Evolutionary conservation across 1,140 invertebrate genomes (phyloP), one percentile per base, ranked within the genome.

Genomic region (Heliconius hewitsoni): DNA sequence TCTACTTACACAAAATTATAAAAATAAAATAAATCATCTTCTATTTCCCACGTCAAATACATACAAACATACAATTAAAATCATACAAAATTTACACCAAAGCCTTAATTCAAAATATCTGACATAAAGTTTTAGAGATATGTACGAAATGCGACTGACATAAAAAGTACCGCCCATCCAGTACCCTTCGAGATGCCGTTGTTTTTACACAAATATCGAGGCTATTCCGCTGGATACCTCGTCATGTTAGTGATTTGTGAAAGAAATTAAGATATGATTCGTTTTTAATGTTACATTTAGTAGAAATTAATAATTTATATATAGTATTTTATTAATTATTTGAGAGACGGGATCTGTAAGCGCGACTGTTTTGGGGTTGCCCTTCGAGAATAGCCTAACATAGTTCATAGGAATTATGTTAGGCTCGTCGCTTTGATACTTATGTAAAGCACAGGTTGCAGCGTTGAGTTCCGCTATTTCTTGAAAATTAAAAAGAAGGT

Each of bases 31-130:
- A 30, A 66, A 27, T 66, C 3, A 27, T 27, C 3, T 23, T 16
- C 11, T 30, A 30, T 66, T 27, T 30, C 30, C 11, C 23, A 27
- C 11, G 11, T 66, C 23, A 66, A 66, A 66, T 27, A 30, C 57
- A 27, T 66, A 27, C 50, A 52, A 19, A 23, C 8, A 57, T 57
- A 57, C n/a, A 23, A n/a, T 57, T 30, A 66, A 27, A 66, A 66
- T 66, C 8, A 42, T 18, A 19, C 50, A 66, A 66, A 75, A 75
- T 75, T 60, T 76, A 70, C 57, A 55, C 18, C 66, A 46, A 70
- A 50, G 60, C 60, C 60, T 76, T 76, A 76, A 76, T 76, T 76
- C 30, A 76, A 76, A 60, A 46, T 70, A 75, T 42, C 52, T 50
- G 19, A 60, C 74, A 76, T 75, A 79, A 52, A 55, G n/a, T 34